These are phyloP conservation scores for Cinara cedri DNA, from an alignment of 2,888 invertebrate genomes.

Conservation along the genomic window DNA sequence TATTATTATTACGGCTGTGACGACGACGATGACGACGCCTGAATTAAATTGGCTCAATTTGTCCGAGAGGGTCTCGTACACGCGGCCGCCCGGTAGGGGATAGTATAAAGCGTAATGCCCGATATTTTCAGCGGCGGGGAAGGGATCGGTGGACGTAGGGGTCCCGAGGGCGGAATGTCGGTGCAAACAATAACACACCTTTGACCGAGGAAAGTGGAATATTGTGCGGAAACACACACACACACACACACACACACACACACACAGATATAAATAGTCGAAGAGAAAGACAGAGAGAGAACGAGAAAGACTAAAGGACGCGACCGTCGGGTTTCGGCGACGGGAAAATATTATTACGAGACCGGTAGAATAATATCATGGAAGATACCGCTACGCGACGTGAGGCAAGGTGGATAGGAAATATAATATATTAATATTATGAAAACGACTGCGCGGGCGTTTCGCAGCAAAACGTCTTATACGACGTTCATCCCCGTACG, in stretches of 20 bases:
- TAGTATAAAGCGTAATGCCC: conserved; percentile 6
- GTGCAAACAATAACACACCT: conserved; percentile 22
- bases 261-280: too few species aligned
- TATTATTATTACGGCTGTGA: not conserved
- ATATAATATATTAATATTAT: not conserved
- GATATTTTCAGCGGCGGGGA: conserved; percentile 12
- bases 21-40: conserved; percentile 6
- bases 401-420: not conserved
- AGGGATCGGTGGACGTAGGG: too few species aligned
- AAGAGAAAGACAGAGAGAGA: not conserved
- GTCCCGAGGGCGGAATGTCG: not conserved
- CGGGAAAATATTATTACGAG: not conserved
- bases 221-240: too few species aligned
- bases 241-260: too few species aligned
- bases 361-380: not conserved
- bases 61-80: conserved; percentile 7
- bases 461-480: conserved; percentile 24
- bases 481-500: too few species aligned
- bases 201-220: too few species aligned
- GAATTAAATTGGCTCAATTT: conserved; percentile 44
- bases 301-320: not conserved
- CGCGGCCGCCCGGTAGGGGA: not conserved
- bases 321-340: too few species aligned
- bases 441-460: not conserved
- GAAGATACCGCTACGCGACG: not conserved